Evolutionary conservation across 2,888 invertebrate genomes (phyloP), one percentile per base, ranked within the genome.

Genomic region (Autographa pulchrina): DNA sequence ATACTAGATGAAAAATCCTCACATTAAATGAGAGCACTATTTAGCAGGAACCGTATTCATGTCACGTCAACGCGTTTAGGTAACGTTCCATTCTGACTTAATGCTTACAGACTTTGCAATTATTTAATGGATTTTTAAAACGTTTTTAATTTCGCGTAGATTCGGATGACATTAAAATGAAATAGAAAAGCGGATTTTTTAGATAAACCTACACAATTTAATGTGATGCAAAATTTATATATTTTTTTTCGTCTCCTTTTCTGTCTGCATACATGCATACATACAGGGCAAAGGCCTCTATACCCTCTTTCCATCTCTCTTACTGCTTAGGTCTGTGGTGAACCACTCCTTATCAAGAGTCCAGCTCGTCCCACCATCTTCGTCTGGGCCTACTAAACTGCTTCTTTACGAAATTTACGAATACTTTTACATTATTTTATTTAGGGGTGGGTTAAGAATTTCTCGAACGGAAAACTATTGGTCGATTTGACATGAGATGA

Each of bases 31-130:
- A 67, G 59, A 74, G 77, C 81, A 78, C 77, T 85, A 80, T 86
- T 81, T 86, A 88, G 83, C 86, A 77, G 77, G 78, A 84, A 85
- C 89, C 87, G 88, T 90, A 91, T 90, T 91, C 90, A 89, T 79
- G 86, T 87, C 89, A 89, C 86, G 88, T 85, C 86, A 86, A 85
- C 88, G 85, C 88, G 88, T 90, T 92, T 89, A 90, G 83, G 87
- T 86, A 85, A 84, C 78, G 81, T 83, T 80, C 83, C 77, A 72
- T 77, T 72, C 75, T 73, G 65, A 71, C 62, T 74, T 68, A 52
- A 67, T 82, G 82, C 74, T 86, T 84, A 81, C 70, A 62, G 67
- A 65, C 62, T 78, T 83, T 91, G 90, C 88, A 87, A 88, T 88
- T 86, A 84, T 81, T 75, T 81, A 82, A 88, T 85, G 85, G 79